phyloP scores from a whole-genome alignment of 37 sponge, comb jelly and placozoan genomes.

The Diacarnus erythraeanus region DNA sequence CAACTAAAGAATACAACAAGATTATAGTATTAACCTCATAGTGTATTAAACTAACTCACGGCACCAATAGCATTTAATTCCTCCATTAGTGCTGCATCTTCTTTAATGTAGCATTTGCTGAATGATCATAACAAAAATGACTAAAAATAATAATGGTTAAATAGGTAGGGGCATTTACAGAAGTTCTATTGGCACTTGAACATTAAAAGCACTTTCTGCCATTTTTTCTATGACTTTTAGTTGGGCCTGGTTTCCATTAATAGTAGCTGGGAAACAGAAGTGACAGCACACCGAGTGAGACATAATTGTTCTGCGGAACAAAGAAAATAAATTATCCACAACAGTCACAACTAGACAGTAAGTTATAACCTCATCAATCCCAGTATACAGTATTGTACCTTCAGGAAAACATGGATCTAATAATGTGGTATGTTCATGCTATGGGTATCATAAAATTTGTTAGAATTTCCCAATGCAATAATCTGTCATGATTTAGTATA shows the following conservation, averaged over 20 bases:
- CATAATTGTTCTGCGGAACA: constrained; percentile 35
- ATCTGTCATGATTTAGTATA: no score
- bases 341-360: no score
- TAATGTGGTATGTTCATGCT: neutral
- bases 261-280: constrained; percentile 27
- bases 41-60: constrained; percentile 8
- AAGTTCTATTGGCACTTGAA: constrained; percentile 60
- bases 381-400: no score
- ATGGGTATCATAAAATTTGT: neutral
- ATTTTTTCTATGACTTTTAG: constrained; percentile 77
- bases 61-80: constrained; percentile 40
- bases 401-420: no score
- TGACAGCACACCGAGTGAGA: constrained; percentile 14
- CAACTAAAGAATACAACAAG: constrained; percentile 16
- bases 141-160: neutral
- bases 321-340: neutral
- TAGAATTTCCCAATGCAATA: neutral
- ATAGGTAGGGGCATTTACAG: constrained; percentile 35
- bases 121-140: neutral
- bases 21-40: neutral
- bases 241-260: neutral
- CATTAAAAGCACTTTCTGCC: constrained; percentile 69
- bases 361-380: no score
- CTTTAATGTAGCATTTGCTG: constrained; percentile 59
- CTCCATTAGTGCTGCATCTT: constrained; percentile 21